Conservation (phyloP, 2,888 invertebrate species). For the Lasius fuliginosus region DNA sequence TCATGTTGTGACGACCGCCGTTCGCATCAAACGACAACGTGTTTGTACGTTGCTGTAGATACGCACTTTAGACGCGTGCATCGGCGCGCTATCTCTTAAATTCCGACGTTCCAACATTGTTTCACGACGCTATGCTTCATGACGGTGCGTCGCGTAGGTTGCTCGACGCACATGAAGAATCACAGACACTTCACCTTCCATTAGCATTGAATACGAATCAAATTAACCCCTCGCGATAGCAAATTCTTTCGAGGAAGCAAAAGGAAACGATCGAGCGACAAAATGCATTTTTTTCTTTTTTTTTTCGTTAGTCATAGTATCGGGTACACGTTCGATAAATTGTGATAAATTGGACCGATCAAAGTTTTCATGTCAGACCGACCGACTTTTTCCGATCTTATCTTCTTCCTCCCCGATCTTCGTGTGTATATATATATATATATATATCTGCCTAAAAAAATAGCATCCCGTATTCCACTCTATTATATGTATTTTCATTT, state of each 20-base stretch:
- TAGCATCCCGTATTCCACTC: background rate
- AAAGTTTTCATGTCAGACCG: background rate
- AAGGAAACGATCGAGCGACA: conserved; percentile 49
- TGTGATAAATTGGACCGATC: conserved; percentile 53
- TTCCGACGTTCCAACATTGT: conserved; percentile 45
- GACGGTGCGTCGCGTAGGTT: conserved; percentile 67
- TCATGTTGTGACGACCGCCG: background rate
- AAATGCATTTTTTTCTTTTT: conserved; percentile 24
- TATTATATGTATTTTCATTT: background rate
- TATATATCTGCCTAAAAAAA: background rate
- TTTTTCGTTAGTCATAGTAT: conserved; percentile 8
- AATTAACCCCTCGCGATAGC: conserved; percentile 72
- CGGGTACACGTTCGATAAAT: conserved; percentile 14
- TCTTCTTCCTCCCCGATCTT: background rate
- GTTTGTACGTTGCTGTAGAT: background rate
- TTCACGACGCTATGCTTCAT: conserved; percentile 11
- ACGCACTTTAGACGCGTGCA: conserved; percentile 27
- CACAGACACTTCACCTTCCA: conserved; percentile 71
- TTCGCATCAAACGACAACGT: background rate
- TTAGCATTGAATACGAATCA: conserved; percentile 76
- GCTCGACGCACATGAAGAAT: conserved; percentile 67
- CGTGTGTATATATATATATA: too few species aligned
- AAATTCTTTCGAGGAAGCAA: conserved; percentile 55
- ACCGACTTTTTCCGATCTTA: background rate
- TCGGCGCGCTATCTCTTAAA: conserved; percentile 34